These are phyloP conservation scores for Caenorhabditis japonica DNA, from an alignment of 2,888 invertebrate genomes.

Conservation along the genomic window DNA sequence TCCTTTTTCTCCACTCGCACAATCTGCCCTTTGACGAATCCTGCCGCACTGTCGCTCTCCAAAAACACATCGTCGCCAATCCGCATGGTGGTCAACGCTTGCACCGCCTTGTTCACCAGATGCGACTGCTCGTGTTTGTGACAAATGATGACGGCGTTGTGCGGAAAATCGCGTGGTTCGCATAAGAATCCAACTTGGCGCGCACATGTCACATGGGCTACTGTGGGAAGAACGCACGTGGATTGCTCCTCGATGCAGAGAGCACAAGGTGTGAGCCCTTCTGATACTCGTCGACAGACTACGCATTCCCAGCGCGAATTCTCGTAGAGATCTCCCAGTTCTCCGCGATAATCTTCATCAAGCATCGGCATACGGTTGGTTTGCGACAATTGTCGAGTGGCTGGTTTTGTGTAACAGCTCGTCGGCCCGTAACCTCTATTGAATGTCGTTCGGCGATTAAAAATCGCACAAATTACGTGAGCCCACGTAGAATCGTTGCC, in stretches of 20 bases:
- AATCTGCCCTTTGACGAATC: slow-evolving; percentile 6
- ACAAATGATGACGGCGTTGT: slow-evolving; percentile 51
- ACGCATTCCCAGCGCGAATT: slow-evolving; percentile 47
- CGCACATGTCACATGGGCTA: slow-evolving; percentile 81
- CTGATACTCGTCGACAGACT: slow-evolving; percentile 30
- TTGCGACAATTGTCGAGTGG: slow-evolving; percentile 22
- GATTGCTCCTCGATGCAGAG: slow-evolving; percentile 75
- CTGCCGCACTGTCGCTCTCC: slow-evolving; percentile 5
- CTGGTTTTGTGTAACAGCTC: slow-evolving; percentile 26
- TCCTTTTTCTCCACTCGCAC: slow-evolving; percentile 8
- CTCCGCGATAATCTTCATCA: slow-evolving; percentile 13
- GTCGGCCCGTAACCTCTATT: slow-evolving; percentile 38
- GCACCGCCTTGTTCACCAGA: slow-evolving; percentile 11
- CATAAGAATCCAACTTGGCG: slow-evolving; percentile 76
- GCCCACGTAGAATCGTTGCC: slow-evolving; percentile 61
- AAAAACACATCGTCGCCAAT: slow-evolving; percentile 23
- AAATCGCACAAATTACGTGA: slow-evolving; percentile 70
- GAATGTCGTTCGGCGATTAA: slow-evolving; percentile 54
- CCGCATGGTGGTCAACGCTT: slow-evolving; percentile 5
- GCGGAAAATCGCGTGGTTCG: slow-evolving; percentile 55
- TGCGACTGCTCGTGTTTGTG: slow-evolving; percentile 40
- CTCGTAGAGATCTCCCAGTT: slow-evolving; percentile 44
- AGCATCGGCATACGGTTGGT: slow-evolving; percentile 8
- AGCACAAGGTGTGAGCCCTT: slow-evolving; percentile 50
- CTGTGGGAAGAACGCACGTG: slow-evolving; percentile 19